Conservation (phyloP, 1,140 invertebrate species). For the Microplitis demolitor region DNA sequence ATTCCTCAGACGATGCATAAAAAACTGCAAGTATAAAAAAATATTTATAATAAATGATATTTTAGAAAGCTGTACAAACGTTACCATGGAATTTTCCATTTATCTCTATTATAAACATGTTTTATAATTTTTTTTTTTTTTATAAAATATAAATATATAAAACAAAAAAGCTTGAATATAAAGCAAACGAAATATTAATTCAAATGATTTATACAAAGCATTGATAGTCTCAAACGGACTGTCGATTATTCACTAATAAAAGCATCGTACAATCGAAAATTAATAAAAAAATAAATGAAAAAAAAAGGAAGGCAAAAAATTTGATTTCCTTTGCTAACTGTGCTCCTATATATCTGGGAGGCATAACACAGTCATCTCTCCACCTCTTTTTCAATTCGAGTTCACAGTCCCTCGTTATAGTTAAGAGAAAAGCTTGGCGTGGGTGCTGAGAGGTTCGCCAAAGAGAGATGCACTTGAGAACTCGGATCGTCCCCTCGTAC, state of each 20-base stretch:
- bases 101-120: not conserved
- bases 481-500: conserved; percentile 27
- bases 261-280: not conserved
- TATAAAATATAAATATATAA: not conserved
- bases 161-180: not conserved
- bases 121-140: not conserved
- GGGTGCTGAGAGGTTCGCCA: conserved; percentile 47
- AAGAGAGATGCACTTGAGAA: conserved; percentile 46
- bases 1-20: conserved; percentile 2
- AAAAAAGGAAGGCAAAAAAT: not conserved
- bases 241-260: conserved; percentile 8
- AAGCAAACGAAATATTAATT: not conserved
- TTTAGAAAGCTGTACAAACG: not conserved
- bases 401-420: conserved; percentile 36
- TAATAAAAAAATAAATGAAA: not conserved
- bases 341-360: not conserved
- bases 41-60: not conserved
- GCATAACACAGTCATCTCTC: conserved; percentile 17
- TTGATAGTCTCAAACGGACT: not conserved
- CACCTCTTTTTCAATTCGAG: conserved; percentile 15
- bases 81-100: not conserved
- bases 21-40: not conserved
- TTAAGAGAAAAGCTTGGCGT: conserved; percentile 38
- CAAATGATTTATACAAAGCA: not conserved
- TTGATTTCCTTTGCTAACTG: not conserved